phyloP scores from a whole-genome alignment of 2,888 invertebrate genomes.

The Anarsia innoxiella region DNA sequence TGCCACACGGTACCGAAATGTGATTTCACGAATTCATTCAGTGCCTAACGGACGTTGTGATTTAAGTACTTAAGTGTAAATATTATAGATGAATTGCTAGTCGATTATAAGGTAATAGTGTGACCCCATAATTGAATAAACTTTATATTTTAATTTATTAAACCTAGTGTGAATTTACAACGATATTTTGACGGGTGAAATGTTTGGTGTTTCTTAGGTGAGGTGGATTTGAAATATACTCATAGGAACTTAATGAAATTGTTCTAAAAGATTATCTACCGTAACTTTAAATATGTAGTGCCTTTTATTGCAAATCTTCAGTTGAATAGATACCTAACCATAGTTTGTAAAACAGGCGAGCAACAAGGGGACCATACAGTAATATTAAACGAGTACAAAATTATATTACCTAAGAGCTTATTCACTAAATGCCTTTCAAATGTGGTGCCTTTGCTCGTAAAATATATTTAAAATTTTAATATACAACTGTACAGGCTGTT shows the following conservation, averaged over 20 bases:
- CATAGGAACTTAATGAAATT: not conserved
- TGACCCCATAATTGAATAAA: conserved; percentile 21
- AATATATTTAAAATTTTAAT: no score
- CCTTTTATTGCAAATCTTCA: not conserved
- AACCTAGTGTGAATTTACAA: conserved; percentile 3
- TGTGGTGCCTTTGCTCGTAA: conserved; percentile 12
- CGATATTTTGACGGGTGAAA: not conserved
- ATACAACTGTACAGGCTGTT: no score
- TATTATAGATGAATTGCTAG: conserved; percentile 62
- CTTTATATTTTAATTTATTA: conserved; percentile 12
- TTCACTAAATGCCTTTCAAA: conserved; percentile 4
- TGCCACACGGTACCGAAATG: conserved; percentile 4
- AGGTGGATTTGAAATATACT: not conserved
- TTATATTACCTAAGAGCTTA: conserved; percentile 20
- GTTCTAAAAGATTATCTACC: not conserved
- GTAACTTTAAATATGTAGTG: not conserved
- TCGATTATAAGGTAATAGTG: conserved; percentile 38
- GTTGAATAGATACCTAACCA: conserved; percentile 2
- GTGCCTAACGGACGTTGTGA: conserved; percentile 37
- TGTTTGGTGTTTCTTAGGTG: conserved; percentile 2
- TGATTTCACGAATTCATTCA: no score
- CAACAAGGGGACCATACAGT: conserved; percentile 34
- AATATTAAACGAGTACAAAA: conserved; percentile 22
- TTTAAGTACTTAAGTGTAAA: conserved; percentile 49
- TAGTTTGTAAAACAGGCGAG: conserved; percentile 23